These are phyloP conservation scores for Euplagia quadripunctaria DNA, from an alignment of 2,888 invertebrate species.

Conservation along the genomic window DNA sequence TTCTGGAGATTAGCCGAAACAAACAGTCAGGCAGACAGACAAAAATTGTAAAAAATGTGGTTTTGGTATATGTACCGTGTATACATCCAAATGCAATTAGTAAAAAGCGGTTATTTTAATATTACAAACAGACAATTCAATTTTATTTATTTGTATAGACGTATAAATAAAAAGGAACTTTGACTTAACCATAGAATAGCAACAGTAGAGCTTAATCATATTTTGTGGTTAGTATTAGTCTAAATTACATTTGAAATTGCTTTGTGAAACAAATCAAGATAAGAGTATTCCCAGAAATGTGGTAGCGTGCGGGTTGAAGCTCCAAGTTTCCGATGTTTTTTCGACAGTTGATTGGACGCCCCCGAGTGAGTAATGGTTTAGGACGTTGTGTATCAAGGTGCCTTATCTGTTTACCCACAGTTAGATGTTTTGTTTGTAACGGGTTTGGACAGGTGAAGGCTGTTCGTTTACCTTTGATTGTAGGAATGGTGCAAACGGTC, in stretches of 20 bases:
- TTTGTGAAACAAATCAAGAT: conserved; percentile 18
- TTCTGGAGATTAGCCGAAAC: no score
- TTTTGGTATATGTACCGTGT: no score
- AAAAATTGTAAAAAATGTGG: no score
- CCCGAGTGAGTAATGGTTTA: conserved; percentile 22
- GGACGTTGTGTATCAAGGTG: conserved; percentile 9
- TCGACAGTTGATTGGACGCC: conserved; percentile 22
- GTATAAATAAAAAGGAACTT: no score
- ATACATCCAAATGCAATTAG: no score
- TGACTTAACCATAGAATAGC: no score
- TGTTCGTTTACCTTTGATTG: neutral
- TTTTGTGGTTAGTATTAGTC: neutral
- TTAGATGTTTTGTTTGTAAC: conserved; percentile 10
- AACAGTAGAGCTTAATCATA: no score
- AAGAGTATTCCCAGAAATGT: neutral
- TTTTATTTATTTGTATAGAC: no score
- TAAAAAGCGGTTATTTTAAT: no score
- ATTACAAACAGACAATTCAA: no score
- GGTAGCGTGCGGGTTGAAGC: neutral
- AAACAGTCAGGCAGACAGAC: no score
- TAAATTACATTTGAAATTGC: conserved; percentile 12
- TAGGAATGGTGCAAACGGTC: neutral
- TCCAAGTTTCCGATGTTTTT: conserved; percentile 13
- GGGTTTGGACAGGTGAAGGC: neutral
- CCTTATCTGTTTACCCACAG: conserved; percentile 19